A percentile compares a stretch with the other conserved stretches of the same genome.
These are phyloP conservation scores for Anser cygnoides DNA, from an alignment of 2,113 vertebrate species.

Conservation along the genomic window DNA sequence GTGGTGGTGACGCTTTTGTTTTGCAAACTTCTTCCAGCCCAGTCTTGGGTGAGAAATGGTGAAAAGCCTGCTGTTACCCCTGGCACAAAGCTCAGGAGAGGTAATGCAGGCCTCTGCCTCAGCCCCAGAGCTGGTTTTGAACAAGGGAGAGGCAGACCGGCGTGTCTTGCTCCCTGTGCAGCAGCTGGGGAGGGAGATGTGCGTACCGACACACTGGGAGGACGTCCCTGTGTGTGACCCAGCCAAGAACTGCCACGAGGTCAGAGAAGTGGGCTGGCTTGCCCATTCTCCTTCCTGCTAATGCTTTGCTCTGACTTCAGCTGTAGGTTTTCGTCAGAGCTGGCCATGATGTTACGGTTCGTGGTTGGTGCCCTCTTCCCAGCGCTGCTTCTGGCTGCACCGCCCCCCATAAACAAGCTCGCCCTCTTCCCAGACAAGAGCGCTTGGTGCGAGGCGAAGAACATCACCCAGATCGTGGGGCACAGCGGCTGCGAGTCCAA, in stretches of 20 bases:
- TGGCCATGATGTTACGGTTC: conserved; percentile 74
- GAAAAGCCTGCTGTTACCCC: background rate
- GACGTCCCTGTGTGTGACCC: rapidly evolving
- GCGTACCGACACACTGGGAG: rapidly evolving
- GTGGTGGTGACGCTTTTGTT: rapidly evolving
- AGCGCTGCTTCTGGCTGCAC: conserved; percentile 83
- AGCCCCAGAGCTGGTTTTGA: background rate
- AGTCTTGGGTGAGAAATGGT: background rate
- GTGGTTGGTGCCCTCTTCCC: conserved; percentile 79
- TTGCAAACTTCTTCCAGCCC: background rate
- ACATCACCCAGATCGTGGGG: conserved; percentile 99
- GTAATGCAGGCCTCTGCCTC: rapidly evolving
- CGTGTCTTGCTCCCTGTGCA: rapidly evolving
- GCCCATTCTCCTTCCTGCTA: background rate
- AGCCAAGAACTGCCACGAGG: rapidly evolving
- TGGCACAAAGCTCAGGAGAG: background rate
- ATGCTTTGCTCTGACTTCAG: background rate
- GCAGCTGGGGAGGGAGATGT: background rate
- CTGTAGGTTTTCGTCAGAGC: conserved; percentile 65
- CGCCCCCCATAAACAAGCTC: conserved; percentile 94
- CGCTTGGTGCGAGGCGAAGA: conserved; percentile 98
- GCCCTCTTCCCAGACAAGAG: conserved; percentile 98
- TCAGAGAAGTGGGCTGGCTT: rapidly evolving
- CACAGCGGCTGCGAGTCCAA: conserved; percentile 95
- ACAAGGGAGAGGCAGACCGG: background rate